A percentile compares a stretch with the other conserved stretches of the same genome.
Evolutionary conservation across 2,888 invertebrate species (phyloP).

Genomic region (Platycheirus albimanus): DNA sequence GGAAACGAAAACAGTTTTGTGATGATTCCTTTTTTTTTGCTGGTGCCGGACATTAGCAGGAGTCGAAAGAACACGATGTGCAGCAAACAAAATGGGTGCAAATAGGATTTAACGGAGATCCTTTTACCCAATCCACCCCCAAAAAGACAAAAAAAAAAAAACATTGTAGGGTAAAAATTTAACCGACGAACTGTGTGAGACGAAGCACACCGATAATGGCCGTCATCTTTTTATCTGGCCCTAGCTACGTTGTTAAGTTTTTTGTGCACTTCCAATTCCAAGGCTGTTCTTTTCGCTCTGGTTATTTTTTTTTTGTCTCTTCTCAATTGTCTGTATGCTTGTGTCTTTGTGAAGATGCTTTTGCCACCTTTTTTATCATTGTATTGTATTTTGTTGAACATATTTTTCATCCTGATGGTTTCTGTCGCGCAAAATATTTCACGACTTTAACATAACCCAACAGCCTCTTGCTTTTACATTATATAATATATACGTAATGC

Average conservation of each 20-base stretch:
- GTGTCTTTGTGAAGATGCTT: conserved; percentile 29
- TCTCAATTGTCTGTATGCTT: conserved; percentile 27
- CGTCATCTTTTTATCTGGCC: conserved; percentile 69
- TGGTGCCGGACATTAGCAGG: conserved; percentile 59
- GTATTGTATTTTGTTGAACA: conserved; percentile 31
- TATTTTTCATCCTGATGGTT: conserved; percentile 42
- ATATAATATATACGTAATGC: neutral
- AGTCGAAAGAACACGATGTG: conserved; percentile 58
- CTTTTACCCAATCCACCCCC: conserved; percentile 33
- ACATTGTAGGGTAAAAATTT: conserved; percentile 19
- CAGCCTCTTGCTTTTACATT: neutral
- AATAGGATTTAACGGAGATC: conserved; percentile 31
- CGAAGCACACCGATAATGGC: conserved; percentile 66
- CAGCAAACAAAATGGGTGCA: conserved; percentile 38
- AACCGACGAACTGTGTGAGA: conserved; percentile 43
- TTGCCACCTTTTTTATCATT: conserved; percentile 8
- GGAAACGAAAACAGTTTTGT: conserved; percentile 63
- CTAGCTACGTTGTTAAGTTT: conserved; percentile 27
- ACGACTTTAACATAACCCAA: conserved; percentile 49
- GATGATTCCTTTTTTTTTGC: neutral
- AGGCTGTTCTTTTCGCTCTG: no score
- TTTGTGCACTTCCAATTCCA: conserved; percentile 18
- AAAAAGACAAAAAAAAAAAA: neutral
- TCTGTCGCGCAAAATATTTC: conserved; percentile 53
- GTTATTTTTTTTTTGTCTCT: conserved; percentile 23